Evolutionary conservation across 2,113 vertebrate genomes (phyloP).

Genomic region (Colistium nudipinnis): DNA sequence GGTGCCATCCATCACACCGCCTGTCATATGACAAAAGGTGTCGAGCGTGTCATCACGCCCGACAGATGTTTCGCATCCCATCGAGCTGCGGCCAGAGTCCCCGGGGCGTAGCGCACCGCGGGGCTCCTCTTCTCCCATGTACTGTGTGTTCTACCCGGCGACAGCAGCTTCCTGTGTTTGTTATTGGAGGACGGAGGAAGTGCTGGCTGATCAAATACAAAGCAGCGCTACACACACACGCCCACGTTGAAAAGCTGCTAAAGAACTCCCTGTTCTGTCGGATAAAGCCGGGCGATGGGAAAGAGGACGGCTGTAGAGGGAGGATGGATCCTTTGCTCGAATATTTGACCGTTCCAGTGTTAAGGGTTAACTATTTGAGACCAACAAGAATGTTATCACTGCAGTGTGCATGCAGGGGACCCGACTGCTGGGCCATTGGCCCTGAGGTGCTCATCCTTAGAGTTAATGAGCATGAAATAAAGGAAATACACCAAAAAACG

Average conservation of each 20-base stretch:
- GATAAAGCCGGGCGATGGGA: background rate
- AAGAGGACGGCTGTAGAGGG: background rate
- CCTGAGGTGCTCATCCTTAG: background rate
- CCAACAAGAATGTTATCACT: too few relatives aligned
- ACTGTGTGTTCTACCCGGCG: slow-evolving; percentile 52
- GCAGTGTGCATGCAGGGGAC: background rate
- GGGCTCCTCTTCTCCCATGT: slow-evolving; percentile 43
- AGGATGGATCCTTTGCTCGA: background rate
- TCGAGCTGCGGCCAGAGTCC: slow-evolving; percentile 12
- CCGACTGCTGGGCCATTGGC: background rate
- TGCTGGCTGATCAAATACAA: slow-evolving; percentile 62
- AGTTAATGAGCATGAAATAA: background rate
- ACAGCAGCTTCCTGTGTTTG: slow-evolving; percentile 81
- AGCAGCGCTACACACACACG: slow-evolving; percentile 31
- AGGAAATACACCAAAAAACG: background rate
- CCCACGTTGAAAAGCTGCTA: slow-evolving; percentile 32
- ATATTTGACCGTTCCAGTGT: slow-evolving; percentile 24
- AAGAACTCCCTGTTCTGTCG: slow-evolving; percentile 15
- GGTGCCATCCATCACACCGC: slow-evolving; percentile 17
- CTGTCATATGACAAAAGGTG: slow-evolving; percentile 32
- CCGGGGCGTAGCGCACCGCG: slow-evolving; percentile 3
- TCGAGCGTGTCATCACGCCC: slow-evolving; percentile 39
- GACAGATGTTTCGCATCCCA: slow-evolving; percentile 55
- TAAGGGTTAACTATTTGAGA: slow-evolving; percentile 40
- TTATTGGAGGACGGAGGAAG: slow-evolving; percentile 67